These are phyloP conservation scores for Brenthis hecate DNA, from an alignment of 2,888 invertebrate genomes.

Conservation along the genomic window DNA sequence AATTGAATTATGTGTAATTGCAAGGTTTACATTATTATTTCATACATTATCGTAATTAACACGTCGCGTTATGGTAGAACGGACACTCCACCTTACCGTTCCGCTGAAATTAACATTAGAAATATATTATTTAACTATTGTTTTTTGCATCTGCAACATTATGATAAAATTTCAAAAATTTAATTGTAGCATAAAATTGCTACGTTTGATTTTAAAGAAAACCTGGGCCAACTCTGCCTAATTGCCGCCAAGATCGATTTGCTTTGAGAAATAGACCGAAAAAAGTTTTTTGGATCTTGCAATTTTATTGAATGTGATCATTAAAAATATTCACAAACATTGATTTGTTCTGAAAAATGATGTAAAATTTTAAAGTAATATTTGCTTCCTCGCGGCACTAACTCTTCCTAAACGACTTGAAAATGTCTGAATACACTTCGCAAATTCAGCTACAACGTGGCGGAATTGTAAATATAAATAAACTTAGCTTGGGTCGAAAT, in stretches of 20 bases:
- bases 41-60: not conserved
- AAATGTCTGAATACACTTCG: slow-evolving; percentile 1
- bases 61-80: slow-evolving; percentile 19
- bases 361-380: not conserved
- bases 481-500: slow-evolving; percentile 17
- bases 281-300: slow-evolving; percentile 18
- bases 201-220: not conserved
- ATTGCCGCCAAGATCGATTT: slow-evolving; percentile 15
- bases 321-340: slow-evolving; percentile 8
- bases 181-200: no score
- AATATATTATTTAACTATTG: slow-evolving; percentile 1
- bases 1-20: no score
- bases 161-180: no score
- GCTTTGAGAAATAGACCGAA: slow-evolving; percentile 10
- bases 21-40: no score
- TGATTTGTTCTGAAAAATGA: slow-evolving; percentile 6
- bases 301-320: slow-evolving; percentile 9
- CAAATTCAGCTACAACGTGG: not conserved
- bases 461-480: slow-evolving; percentile 21
- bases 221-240: not conserved
- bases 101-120: slow-evolving; percentile 31
- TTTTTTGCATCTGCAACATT: no score
- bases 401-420: not conserved
- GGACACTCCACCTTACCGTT: slow-evolving; percentile 9
- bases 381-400: not conserved